Base-by-base conservation (phyloP, 2,113 vertebrate species). In the Harpagus bidentatus region DNA sequence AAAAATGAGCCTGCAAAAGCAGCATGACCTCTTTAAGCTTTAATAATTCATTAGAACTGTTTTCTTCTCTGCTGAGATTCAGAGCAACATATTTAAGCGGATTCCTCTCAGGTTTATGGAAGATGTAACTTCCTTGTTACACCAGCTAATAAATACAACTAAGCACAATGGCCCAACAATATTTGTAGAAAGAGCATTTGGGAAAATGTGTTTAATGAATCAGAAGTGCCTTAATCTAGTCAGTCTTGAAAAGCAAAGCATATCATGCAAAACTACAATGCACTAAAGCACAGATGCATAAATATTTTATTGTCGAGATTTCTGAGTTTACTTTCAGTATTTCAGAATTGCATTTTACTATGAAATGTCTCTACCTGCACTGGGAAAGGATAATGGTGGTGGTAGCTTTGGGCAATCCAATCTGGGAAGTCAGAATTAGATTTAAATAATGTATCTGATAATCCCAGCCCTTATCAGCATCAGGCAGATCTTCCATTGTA, bases 21-120 rank as follows among this genome's bases (percentile, higher is more conserved):
- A 84, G 87, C 16, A 13, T 47, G 90, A 81, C 93, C 95, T 61
- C 63, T 91, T 95, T 82, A 83, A 88, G 94, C 90, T 93, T 97
- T 94, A 97, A 95, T 98, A 96, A 97, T 97, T 97, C 92, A 98
- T 96, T 66, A 89, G 96, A 86, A 71, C 78, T 81, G 34, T 85
- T 85, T 93, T 70, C 90, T 95, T 94, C 86, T 93, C 50, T 36
- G 88, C 63, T 90, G 95, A 92, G 90, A 93, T 92, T 93, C 29
- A 22, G 84, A 91, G 77, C 88, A 79, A 86, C 82, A 82, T 76
- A 65, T 79, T 91, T 48, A 86, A 95, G 66, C 0, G 3, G 82
- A 47, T 34, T 95, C 23, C 43, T 93, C 82, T 85, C 86, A 73
- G 56, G 66, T 77, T 67, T 94, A 52, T 66, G 10, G 59, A 89